These are phyloP conservation scores for Drymonia ruficornis DNA, from an alignment of 2,888 invertebrate species.

Conservation along the genomic window DNA sequence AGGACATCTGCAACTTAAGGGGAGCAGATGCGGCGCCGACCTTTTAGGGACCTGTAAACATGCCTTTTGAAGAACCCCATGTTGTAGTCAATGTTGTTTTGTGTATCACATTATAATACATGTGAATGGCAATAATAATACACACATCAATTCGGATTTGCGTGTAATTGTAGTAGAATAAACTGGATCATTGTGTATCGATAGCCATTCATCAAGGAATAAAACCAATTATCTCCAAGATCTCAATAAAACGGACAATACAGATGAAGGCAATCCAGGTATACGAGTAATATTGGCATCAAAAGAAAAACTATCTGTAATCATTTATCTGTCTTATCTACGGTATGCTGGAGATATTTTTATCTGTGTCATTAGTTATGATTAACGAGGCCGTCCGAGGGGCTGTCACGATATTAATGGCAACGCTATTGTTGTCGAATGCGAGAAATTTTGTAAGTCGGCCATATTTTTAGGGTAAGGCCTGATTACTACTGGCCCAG, in stretches of 20 bases:
- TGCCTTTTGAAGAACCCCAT: too few species aligned
- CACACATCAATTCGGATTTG: too few species aligned
- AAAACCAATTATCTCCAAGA: background rate
- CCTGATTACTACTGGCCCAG: conserved; percentile 1
- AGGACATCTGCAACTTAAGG: too few species aligned
- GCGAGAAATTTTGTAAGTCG: conserved; percentile 37
- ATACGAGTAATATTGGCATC: conserved; percentile 9
- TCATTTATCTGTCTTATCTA: conserved; percentile 36
- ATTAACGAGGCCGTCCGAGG: conserved; percentile 50
- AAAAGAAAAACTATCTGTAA: conserved; percentile 36
- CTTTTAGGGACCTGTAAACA: too few species aligned
- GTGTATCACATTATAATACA: too few species aligned
- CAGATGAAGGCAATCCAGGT: conserved; percentile 11
- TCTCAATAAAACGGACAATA: background rate
- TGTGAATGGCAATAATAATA: too few species aligned
- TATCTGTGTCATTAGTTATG: conserved; percentile 59
- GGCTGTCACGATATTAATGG: conserved; percentile 51
- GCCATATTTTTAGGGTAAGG: background rate
- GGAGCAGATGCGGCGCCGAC: too few species aligned
- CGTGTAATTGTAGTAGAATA: too few species aligned
- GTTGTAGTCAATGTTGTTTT: too few species aligned
- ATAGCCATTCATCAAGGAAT: background rate
- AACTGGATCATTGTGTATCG: too few species aligned
- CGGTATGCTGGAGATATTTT: conserved; percentile 50
- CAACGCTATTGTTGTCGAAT: conserved; percentile 40